Conservation (phyloP, 2,797 vertebrate genomes). For the Oryzias sinensis region DNA sequence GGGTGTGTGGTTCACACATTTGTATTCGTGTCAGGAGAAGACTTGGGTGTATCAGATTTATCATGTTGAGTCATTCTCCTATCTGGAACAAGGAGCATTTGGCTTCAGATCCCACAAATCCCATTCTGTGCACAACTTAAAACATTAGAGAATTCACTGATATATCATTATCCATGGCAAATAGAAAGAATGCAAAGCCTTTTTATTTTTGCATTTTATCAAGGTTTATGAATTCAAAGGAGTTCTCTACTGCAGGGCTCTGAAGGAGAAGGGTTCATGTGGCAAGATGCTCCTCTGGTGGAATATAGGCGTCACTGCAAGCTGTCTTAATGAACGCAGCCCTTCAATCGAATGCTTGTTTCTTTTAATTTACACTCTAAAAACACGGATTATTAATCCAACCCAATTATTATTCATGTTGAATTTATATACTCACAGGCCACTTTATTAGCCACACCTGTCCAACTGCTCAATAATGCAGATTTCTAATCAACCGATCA, state of each 20-base stretch:
- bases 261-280: slow-evolving; percentile 4
- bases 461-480: too few relatives aligned
- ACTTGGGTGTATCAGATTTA: slow-evolving; percentile 14
- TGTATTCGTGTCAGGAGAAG: slow-evolving; percentile 14
- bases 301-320: slow-evolving; percentile 27
- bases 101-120: not conserved
- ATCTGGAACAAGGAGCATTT: slow-evolving; percentile 4
- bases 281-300: slow-evolving; percentile 42
- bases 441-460: too few relatives aligned
- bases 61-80: not conserved
- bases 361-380: too few relatives aligned
- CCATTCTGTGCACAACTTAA: slow-evolving; percentile 2
- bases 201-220: slow-evolving; percentile 19
- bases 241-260: slow-evolving; percentile 2
- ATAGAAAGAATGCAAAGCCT: slow-evolving; percentile 5
- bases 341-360: not conserved
- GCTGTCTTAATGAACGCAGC: not conserved
- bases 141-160: slow-evolving; percentile 12
- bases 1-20: slow-evolving; percentile 13
- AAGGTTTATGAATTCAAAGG: slow-evolving; percentile 9
- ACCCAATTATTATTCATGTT: too few relatives aligned
- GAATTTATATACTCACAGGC: too few relatives aligned
- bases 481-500: too few relatives aligned
- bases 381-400: too few relatives aligned
- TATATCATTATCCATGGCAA: slow-evolving; percentile 17